A percentile compares a stretch with the other conserved stretches of the same genome.
phyloP scores from a whole-genome alignment of 2,113 vertebrate genomes.

The Poecile atricapillus region DNA sequence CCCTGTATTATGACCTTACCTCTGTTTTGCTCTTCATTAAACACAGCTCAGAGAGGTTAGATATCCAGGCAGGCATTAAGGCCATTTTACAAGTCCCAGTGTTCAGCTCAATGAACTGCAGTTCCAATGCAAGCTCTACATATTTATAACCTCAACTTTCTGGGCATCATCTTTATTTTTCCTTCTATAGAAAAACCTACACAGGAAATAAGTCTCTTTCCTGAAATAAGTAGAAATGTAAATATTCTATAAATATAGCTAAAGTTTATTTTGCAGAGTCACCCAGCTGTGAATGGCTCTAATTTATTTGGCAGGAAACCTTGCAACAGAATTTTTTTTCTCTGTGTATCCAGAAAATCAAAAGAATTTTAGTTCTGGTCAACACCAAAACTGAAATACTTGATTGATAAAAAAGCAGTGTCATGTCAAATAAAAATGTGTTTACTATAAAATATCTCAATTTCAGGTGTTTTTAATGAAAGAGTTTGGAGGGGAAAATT shows the following conservation, averaged over 20 bases:
- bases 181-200: not conserved
- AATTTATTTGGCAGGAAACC: not conserved
- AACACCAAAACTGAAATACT: not conserved
- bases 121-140: not conserved
- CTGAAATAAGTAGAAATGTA: not conserved
- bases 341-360: not conserved
- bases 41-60: not conserved
- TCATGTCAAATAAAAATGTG: not conserved
- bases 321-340: not conserved
- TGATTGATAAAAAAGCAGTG: not conserved
- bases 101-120: not conserved
- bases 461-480: not conserved
- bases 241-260: not conserved
- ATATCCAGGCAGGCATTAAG: not conserved
- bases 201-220: not conserved
- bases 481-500: not conserved
- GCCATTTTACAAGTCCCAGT: not conserved
- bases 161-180: not conserved
- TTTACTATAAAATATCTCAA: not conserved
- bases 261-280: not conserved
- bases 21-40: not conserved
- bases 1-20: not conserved
- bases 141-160: not conserved
- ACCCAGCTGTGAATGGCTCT: not conserved
- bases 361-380: not conserved